Evolutionary conservation across 1,140 invertebrate genomes (phyloP).

Genomic region (Mya arenaria): DNA sequence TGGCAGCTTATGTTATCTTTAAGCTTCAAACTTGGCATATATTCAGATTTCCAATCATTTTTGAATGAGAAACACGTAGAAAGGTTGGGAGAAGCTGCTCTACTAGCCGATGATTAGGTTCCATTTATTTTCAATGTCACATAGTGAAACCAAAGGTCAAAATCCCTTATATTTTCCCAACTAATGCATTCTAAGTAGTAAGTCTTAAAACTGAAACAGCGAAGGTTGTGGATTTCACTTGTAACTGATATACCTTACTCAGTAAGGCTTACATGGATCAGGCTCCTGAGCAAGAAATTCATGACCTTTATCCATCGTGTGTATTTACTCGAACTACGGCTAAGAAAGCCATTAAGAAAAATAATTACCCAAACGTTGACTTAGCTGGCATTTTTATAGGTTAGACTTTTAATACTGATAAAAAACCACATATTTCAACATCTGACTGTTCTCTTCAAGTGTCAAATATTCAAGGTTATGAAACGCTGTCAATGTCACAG

Average conservation of each 20-base stretch:
- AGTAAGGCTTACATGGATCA: no score
- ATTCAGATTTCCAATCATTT: conserved; percentile 30
- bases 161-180: not conserved
- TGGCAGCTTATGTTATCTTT: conserved; percentile 55
- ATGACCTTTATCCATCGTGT: conserved; percentile 53
- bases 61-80: conserved; percentile 48
- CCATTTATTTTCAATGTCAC: conserved; percentile 50
- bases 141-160: conserved; percentile 18
- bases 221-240: conserved; percentile 44
- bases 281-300: not conserved
- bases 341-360: conserved; percentile 25
- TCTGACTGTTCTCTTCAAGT: no score
- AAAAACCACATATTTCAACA: no score
- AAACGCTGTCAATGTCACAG: no score
- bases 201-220: conserved; percentile 1
- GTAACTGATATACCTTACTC: conserved; percentile 21
- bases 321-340: conserved; percentile 53
- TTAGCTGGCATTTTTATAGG: conserved; percentile 1
- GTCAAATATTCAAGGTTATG: no score
- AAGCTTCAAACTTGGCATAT: conserved; percentile 57
- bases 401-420: not conserved
- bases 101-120: conserved; percentile 53
- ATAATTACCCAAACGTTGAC: conserved; percentile 5
- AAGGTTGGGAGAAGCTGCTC: conserved; percentile 39
- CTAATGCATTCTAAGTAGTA: not conserved